phyloP scores from a whole-genome alignment of 2,888 invertebrate species.

The Lepidocyrtoides sp. region DNA sequence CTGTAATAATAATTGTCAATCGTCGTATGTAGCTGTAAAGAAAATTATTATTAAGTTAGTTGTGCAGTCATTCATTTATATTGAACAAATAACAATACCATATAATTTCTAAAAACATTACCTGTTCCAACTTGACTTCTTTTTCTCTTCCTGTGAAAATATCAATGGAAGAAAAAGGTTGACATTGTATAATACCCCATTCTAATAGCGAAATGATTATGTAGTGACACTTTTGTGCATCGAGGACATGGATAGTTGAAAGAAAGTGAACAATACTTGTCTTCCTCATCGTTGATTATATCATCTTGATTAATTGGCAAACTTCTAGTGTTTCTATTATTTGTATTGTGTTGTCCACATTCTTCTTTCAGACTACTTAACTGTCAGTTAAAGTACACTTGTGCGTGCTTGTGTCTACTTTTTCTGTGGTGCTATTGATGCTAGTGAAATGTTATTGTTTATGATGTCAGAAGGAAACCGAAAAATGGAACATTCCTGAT shows the following conservation, averaged over 20 bases:
- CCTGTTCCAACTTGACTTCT: background rate
- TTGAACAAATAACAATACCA: background rate
- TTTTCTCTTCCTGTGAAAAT: background rate
- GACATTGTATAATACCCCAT: background rate
- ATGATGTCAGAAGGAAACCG: constrained; percentile 8
- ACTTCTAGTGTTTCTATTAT: background rate
- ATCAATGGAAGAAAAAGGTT: constrained; percentile 7
- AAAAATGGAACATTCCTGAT: background rate
- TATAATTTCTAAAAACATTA: background rate
- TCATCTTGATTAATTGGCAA: background rate
- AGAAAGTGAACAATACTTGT: background rate
- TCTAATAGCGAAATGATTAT: background rate
- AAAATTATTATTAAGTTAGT: background rate
- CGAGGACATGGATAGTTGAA: background rate
- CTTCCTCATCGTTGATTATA: background rate
- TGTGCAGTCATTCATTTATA: background rate
- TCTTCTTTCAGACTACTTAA: background rate
- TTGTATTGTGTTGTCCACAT: background rate
- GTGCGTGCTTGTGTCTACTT: background rate
- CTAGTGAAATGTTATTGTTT: constrained; percentile 48
- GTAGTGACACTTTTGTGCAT: background rate
- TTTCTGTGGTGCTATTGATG: constrained; percentile 53
- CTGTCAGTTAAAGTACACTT: constrained; percentile 5
- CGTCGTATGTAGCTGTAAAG: constrained; percentile 24
- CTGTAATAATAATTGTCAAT: constrained; percentile 54